Evolutionary conservation across 2,113 vertebrate species (phyloP).

Genomic region (Maccullochella peelii): DNA sequence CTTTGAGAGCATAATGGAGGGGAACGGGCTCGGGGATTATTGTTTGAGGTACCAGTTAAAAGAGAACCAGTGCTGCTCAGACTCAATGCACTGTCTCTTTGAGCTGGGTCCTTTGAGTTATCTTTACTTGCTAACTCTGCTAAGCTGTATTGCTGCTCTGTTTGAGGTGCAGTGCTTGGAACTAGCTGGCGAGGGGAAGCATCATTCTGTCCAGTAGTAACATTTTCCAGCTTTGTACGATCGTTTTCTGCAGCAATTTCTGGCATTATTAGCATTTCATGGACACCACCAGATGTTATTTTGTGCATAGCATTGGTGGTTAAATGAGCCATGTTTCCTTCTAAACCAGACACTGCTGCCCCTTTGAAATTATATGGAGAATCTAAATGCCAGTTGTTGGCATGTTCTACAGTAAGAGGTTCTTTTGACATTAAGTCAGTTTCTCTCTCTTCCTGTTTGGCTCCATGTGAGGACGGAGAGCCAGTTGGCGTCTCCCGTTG

Average conservation of each 20-base stretch:
- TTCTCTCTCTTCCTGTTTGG: slow-evolving; percentile 37
- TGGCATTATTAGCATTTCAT: slow-evolving; percentile 50
- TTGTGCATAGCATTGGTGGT: slow-evolving; percentile 47
- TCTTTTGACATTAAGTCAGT: slow-evolving; percentile 28
- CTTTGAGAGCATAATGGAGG: slow-evolving; percentile 38
- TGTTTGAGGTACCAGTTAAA: slow-evolving; percentile 29
- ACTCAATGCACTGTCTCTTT: slow-evolving; percentile 16
- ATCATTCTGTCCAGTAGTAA: slow-evolving; percentile 25
- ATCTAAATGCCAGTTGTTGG: slow-evolving; percentile 61
- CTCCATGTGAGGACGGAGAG: slow-evolving; percentile 32
- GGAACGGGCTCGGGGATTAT: slow-evolving; percentile 16
- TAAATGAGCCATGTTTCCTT: slow-evolving; percentile 58
- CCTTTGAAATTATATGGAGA: slow-evolving; percentile 37
- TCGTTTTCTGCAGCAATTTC: slow-evolving; percentile 42
- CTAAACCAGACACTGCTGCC: slow-evolving; percentile 43
- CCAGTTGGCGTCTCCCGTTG: slow-evolving; percentile 69
- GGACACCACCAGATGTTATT: slow-evolving; percentile 59
- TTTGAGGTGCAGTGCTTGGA: slow-evolving; percentile 34
- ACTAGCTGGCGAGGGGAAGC: slow-evolving; percentile 25
- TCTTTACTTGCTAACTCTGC: slow-evolving; percentile 43
- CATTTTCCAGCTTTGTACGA: slow-evolving; percentile 39
- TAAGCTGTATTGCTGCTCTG: slow-evolving; percentile 47
- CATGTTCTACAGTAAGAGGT: slow-evolving; percentile 28
- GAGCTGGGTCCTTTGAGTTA: slow-evolving; percentile 37
- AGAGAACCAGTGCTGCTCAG: slow-evolving; percentile 14